These are phyloP conservation scores for Noctua janthina DNA, from an alignment of 2,888 invertebrate species.

Conservation along the genomic window DNA sequence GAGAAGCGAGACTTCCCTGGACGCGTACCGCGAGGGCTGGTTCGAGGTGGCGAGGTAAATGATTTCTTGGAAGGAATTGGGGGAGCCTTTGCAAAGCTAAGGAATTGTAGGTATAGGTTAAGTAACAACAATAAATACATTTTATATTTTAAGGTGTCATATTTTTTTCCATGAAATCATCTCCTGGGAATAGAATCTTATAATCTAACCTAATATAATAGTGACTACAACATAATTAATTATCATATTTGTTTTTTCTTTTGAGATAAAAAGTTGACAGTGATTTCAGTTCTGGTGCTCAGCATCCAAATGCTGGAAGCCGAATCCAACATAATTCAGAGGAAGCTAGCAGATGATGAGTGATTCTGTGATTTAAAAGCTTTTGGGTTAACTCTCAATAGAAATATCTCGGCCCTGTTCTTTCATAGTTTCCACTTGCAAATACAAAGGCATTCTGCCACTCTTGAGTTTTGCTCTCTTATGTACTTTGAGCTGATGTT, in stretches of 20 bases:
- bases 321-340: background rate
- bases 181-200: background rate
- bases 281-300: background rate
- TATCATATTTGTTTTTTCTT: background rate
- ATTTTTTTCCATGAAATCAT: background rate
- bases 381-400: conserved; percentile 36
- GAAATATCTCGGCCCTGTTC: conserved; percentile 66
- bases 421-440: conserved; percentile 78
- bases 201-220: background rate
- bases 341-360: background rate
- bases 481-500: conserved; percentile 85
- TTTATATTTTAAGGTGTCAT: background rate
- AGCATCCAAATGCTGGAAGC: background rate
- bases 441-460: conserved; percentile 83
- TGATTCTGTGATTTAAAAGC: background rate
- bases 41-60: background rate
- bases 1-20: background rate
- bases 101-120: background rate
- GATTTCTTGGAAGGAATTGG: background rate
- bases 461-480: conserved; percentile 82
- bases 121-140: background rate
- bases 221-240: background rate
- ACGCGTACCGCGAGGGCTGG: background rate
- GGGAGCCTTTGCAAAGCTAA: background rate
- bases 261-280: background rate